A percentile compares a stretch with the other conserved stretches of the same genome.
phyloP scores from a whole-genome alignment of 2,888 invertebrate genomes.

The Drosophila seclusa region DNA sequence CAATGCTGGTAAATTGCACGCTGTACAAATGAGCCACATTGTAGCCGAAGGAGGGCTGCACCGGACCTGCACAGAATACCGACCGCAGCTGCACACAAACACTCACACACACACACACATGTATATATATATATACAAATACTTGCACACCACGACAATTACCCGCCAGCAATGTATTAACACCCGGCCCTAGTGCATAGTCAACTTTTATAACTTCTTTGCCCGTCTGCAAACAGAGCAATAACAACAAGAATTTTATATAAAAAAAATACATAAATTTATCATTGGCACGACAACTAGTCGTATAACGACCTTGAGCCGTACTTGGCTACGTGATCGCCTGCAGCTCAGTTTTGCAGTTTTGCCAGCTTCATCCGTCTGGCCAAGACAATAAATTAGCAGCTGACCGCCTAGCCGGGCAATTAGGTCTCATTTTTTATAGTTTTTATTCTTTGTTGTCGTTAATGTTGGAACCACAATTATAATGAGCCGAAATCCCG shows the following conservation, averaged over 20 bases:
- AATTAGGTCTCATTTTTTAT: constrained; percentile 64
- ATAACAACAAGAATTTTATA: constrained; percentile 35
- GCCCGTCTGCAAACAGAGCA: constrained; percentile 27
- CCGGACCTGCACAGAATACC: constrained; percentile 5
- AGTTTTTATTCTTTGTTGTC: constrained; percentile 18
- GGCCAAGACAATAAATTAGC: constrained; percentile 72
- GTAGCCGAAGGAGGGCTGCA: constrained; percentile 40
- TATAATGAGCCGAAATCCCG: constrained; percentile 27
- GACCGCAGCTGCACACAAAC: constrained; percentile 8
- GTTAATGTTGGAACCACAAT: constrained; percentile 19
- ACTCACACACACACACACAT: constrained; percentile 8
- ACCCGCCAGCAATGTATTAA: constrained; percentile 75
- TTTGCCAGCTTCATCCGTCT: constrained; percentile 45
- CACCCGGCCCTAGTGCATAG: constrained; percentile 51
- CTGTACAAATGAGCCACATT: constrained; percentile 76
- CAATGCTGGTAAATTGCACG: constrained; percentile 56
- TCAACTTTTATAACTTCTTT: constrained; percentile 69
- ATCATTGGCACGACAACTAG: constrained; percentile 61
- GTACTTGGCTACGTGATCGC: constrained; percentile 35
- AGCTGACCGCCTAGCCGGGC: constrained; percentile 57
- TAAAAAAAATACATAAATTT: constrained; percentile 68
- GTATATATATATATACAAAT: neutral
- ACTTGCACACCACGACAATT: constrained; percentile 63
- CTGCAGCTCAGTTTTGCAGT: constrained; percentile 8
- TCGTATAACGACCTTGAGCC: constrained; percentile 63